Evolutionary conservation across 2,888 invertebrate species (phyloP), one percentile per base, ranked within the genome.

Genomic region (Apodemia zela): DNA sequence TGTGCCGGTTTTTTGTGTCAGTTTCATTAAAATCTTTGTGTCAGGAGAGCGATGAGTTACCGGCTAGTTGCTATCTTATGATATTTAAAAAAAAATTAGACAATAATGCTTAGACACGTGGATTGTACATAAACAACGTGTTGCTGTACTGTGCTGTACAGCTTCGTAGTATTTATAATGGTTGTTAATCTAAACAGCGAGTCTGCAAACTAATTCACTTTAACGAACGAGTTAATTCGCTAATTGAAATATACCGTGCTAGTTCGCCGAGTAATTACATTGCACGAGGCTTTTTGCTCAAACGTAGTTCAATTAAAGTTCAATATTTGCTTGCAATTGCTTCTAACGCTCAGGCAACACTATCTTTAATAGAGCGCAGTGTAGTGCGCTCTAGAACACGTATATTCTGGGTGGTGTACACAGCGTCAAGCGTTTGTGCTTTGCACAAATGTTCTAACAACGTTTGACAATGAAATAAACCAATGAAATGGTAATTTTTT

Each of bases 181-280:
- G 38, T 38, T 38, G 38, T 13, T 38, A 13, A 13, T 38, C 3
- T 38, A 38, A 38, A 38, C 38, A 38, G 13, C 38, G 4, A 45
- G 45, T n/a, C n/a, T 45, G 45, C 15, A 45, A 45, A 45, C 45
- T 45, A 45, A 45, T 45, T 45, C 45, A 45, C 45, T 45, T 15
- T 45, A 45, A 45, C 45, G 15, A 45, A 45, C 45, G 45, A 45
- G 45, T 45, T 45, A 45, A n/a, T 45, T 45, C 45, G 45, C 45
- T 45, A 45, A 45, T 45, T 45, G 45, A 45, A 45, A 45, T 45
- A 45, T 45, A 45, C 45, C 45, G 45, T n/a, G 38, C 38, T 38
- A 15, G 45, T n/a, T n/a, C 45, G 5, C 45, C 45, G n/a, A 45
- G 45, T 45, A 45, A 45, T 45, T 45, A 45, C 45, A 45, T 15